Conservation (phyloP, 53 echinoderm and acorn worm species). For the Holothuria scabra region DNA sequence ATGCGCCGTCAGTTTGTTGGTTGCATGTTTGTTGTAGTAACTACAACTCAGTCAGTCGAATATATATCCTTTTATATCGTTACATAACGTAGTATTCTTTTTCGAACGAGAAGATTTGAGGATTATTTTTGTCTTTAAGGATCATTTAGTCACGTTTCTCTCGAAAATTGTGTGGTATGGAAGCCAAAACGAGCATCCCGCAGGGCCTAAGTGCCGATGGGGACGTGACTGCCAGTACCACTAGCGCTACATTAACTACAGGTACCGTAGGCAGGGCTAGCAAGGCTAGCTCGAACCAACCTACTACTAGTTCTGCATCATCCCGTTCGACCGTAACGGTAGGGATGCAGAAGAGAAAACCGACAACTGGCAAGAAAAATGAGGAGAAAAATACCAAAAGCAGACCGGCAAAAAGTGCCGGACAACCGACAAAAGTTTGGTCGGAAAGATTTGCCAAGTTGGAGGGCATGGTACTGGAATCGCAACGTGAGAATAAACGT, state of each 20-base stretch:
- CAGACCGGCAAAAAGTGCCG: too few relatives aligned
- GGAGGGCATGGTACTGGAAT: background rate
- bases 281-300: background rate
- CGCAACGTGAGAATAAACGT: conserved; percentile 6
- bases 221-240: conserved; percentile 1
- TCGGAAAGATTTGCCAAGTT: too few relatives aligned
- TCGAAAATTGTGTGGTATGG: background rate
- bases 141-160: background rate
- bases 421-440: too few relatives aligned
- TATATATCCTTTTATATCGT: background rate
- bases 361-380: too few relatives aligned
- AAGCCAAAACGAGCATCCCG: conserved; percentile 5
- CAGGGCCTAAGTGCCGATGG: conserved; percentile 8
- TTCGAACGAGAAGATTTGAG: background rate
- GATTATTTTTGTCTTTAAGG: background rate
- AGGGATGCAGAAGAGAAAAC: too few relatives aligned
- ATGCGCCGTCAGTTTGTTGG: too few relatives aligned
- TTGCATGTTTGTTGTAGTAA: too few relatives aligned
- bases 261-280: background rate
- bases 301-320: background rate
- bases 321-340: background rate
- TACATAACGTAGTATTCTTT: background rate
- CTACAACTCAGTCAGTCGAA: too few relatives aligned
- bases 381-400: too few relatives aligned
- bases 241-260: conserved; percentile 8